Evolutionary conservation across 2,797 vertebrate genomes (phyloP), one percentile per base, ranked within the genome.

Genomic region (Leptodactylus fallax): DNA sequence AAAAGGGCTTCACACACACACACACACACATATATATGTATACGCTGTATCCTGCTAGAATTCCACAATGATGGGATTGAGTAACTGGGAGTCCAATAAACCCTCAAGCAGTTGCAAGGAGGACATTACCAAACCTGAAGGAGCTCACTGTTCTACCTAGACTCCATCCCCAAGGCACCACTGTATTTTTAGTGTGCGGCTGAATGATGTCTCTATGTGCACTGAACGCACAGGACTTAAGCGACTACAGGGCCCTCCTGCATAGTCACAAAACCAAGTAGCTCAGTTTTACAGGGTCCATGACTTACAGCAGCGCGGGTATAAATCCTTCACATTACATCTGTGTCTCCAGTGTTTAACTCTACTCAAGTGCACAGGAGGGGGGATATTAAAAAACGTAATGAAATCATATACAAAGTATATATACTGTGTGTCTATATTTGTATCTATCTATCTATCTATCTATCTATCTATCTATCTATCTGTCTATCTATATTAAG

Each of bases 21-120:
- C 19, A 21, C 9, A 69, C 47, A 80, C 71, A 85, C 55, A 85
- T 65, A 83, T 76, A 85, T 51, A 81, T 88, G 79, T 74, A 81
- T 81, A 76, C 65, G 71, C 79, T 63, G 45, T 53, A 81, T 85
- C 23, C 78, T 88, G 83, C 87, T 81, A 69, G 79, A 85, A 86
- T 85, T 72, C 87, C 87, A 89, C 87, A 89, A 89, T 89, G 87
- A 86, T 89, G 83, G 87, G 87, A 89, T 89, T 89, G 87, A 89
- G 82, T 82, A 79, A 87, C 76, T 81, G 63, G 60, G 74, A 65
- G 74, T 87, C 81, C 81, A 83, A 81, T 87, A 89, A 83, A 82
- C 87, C 79, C 87, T 76, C 58, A 61, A 85, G 87, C 87, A 81
- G 79, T 89, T 85, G 83, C 79, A 13, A 89, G 83, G 83, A 86